Evolutionary conservation across 2,888 invertebrate species (phyloP), one percentile per base, ranked within the genome.

Genomic region (Lutraria lutraria): DNA sequence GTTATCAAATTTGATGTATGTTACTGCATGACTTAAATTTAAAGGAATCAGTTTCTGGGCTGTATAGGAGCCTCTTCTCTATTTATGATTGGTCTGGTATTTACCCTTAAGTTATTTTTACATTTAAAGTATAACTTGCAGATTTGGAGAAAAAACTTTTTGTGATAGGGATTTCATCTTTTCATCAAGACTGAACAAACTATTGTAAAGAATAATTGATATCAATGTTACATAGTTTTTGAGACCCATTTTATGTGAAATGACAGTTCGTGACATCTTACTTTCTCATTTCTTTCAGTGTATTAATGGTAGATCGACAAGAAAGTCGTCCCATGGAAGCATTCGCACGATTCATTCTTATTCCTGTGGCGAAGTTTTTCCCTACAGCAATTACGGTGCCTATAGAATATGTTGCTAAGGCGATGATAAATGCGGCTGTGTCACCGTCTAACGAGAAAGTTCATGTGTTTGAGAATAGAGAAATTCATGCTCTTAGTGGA

Each of bases 321-420:
- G 96, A 96, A 88, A 92, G 91, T 34, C 93, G 96, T 29, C 92
- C 94, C 4, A 92, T 93, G 19, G 96, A 97, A 90, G 88, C 93
- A 0, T 83, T 95, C 13, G 88, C 94, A 10, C 89, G 94, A 56
- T 86, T 92, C 34, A 25, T 96, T 4, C 90, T 96, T 6, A 95
- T 95, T 86, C 96, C 96, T 13, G 83, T 96, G 2, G 92, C 95
- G 10, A 94, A 92, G 76, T 85, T 95, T 10, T 96, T 95, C 87
- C 96, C 96, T 0, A 96, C 96, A 15, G 94, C 95, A 13, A 94
- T 96, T 21, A 95, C 95, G 8, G 94, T 95, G 29, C 96, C 96
- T 0, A 94, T 95, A 13, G 93, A 94, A 15, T 93, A 93, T 1
- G 91, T 96, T 21, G 96, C 95, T 21, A 93, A 93, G 87, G 96